Evolutionary conservation across 2,888 invertebrate genomes (phyloP).

Genomic region (Yponomeuta malinellus): DNA sequence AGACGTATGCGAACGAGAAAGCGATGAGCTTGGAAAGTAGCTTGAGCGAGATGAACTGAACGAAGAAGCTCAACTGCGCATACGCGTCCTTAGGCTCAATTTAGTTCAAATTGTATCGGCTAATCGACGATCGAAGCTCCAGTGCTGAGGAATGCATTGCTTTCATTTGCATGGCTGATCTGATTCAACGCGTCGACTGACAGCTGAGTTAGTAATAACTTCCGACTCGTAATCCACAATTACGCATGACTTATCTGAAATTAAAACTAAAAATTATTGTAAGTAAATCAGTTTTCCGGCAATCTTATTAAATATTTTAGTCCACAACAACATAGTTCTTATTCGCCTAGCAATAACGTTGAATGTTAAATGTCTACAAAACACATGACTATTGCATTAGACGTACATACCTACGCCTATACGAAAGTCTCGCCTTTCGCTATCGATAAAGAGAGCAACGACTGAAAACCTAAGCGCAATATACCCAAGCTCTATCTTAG

Average conservation of each 20-base stretch:
- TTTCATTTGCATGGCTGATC: neutral
- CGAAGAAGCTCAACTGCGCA: no score
- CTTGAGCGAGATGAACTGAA: no score
- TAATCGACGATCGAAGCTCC: no score
- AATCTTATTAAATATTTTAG: neutral
- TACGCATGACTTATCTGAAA: neutral
- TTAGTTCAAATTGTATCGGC: no score
- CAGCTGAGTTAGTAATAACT: neutral
- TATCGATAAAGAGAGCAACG: no score
- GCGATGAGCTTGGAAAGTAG: no score
- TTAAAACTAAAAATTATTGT: neutral
- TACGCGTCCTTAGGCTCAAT: no score
- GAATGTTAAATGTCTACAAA: neutral
- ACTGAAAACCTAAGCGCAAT: no score
- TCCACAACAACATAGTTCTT: neutral
- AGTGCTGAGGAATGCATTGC: neutral
- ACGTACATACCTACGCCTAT: no score
- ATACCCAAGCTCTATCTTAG: no score
- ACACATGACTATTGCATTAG: neutral
- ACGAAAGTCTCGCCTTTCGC: no score
- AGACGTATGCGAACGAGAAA: no score
- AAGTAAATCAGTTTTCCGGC: neutral
- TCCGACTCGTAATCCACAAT: neutral
- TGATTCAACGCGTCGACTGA: neutral
- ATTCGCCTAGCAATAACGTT: neutral